Base-by-base conservation (phyloP, 2,113 vertebrate species). In the Ciconia maguari region DNA sequence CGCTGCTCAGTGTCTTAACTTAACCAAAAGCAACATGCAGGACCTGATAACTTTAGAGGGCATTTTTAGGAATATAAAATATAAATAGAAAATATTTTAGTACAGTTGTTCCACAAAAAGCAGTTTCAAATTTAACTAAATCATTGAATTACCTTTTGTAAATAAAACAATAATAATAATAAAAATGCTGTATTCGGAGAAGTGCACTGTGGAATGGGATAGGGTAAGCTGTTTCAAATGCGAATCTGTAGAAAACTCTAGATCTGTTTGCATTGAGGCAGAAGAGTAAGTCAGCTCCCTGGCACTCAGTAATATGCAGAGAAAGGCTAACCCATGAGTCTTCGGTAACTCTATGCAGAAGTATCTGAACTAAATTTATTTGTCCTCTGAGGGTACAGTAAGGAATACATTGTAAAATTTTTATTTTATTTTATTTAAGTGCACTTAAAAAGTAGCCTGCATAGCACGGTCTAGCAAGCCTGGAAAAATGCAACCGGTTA, bases 1-100 rank as follows among this genome's bases (percentile, higher is more conserved):
- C 91, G 83, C 83, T 91, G 93, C 93, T 96, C 65, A 87, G 89
- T 95, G 97, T 94, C 83, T 96, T 93, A 82, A 90, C 69, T 83
- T 91, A 95, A 88, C 80, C 96, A 87, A 89, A 61, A 94, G 57
- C 86, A 90, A 87, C 48, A 78, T 12, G 55, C 79, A 91, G 89
- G 41, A 69, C 89, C 60, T 38, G 18, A 27, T 89, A 52, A 62
- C 20, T 65, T 79, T 32, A 76, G 83, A 74, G 49, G 65, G 22
- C 77, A 38, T 29, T 84, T 83, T 72, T 72, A 92, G 93, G 42
- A 58, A 82, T 52, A 54, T 26, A 49, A 58, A 70, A 25, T 51
- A 74, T 48, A 32, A 92, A 84, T 72, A 34, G 18, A 26, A 62
- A 36, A 49, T 21, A 32, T 19, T 78, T 78, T 76, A 54, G 48